These are phyloP conservation scores for Anolis apletophallus DNA, from an alignment of 2,797 vertebrate species.

Conservation along the genomic window DNA sequence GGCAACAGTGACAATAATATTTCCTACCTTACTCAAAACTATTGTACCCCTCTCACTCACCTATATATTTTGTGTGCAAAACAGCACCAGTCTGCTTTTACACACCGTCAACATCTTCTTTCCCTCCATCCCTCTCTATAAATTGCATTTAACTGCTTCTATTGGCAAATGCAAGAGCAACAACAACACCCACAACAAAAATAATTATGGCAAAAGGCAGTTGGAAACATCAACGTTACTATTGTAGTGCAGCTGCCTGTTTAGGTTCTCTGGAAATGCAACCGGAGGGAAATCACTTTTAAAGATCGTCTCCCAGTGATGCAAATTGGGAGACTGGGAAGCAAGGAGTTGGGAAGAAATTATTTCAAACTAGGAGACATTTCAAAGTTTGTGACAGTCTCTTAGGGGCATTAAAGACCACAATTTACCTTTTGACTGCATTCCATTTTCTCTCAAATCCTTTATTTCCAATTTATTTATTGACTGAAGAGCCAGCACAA, in stretches of 20 bases:
- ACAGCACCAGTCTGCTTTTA: constrained; percentile 52
- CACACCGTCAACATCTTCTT: constrained; percentile 3
- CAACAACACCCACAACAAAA: constrained; percentile 37
- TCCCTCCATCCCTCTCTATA: constrained; percentile 52
- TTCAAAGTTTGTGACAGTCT: constrained; percentile 71
- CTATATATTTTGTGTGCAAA: not conserved
- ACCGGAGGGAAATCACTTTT: constrained; percentile 75
- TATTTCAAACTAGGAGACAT: constrained; percentile 67
- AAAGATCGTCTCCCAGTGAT: constrained; percentile 73
- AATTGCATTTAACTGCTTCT: constrained; percentile 75
- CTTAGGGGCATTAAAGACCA: constrained; percentile 78
- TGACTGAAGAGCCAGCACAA: constrained; percentile 75
- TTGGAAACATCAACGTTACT: constrained; percentile 72
- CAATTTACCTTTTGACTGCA: constrained; percentile 81
- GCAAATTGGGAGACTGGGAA: constrained; percentile 65
- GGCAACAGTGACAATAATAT: constrained; percentile 75
- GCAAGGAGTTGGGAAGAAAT: constrained; percentile 58
- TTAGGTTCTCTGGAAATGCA: constrained; percentile 75
- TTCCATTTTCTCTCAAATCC: constrained; percentile 79
- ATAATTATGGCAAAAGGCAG: constrained; percentile 77
- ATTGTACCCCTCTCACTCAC: not conserved
- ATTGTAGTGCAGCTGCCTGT: constrained; percentile 70
- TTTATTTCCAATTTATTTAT: constrained; percentile 81
- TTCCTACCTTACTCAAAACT: constrained; percentile 68
- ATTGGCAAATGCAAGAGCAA: constrained; percentile 66